Evolutionary conservation across 2,113 vertebrate species (phyloP).

Genomic region (Carlito syrichta): DNA sequence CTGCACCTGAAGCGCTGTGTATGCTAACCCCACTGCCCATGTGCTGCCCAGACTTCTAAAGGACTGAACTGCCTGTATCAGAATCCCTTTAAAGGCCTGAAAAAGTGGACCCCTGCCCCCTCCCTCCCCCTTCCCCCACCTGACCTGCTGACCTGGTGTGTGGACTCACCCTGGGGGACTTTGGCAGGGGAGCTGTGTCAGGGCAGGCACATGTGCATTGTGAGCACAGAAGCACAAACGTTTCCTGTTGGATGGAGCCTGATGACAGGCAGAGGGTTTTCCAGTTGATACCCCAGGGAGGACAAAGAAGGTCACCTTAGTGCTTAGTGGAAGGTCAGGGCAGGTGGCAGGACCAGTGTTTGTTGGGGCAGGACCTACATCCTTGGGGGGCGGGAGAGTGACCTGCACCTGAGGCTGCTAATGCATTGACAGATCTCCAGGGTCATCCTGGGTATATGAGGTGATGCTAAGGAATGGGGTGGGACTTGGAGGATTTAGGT

Average conservation of each 20-base stretch:
- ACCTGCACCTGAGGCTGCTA: not conserved
- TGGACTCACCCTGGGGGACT: not conserved
- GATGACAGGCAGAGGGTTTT: not conserved
- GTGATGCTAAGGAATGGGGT: fast-evolving
- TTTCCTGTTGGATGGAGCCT: not conserved
- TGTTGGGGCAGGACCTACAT: not conserved
- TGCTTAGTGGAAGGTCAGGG: not conserved
- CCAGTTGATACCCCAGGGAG: not conserved
- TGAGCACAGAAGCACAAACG: not conserved
- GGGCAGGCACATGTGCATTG: not conserved
- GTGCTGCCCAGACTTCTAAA: no score
- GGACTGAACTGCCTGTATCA: no score
- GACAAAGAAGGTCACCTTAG: not conserved
- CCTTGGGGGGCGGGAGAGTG: not conserved
- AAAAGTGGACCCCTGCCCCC: not conserved
- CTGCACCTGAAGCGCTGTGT: no score
- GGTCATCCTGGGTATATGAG: fast-evolving
- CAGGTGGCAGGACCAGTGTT: not conserved
- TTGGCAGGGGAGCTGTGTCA: fast-evolving
- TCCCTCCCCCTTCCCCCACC: fast-evolving
- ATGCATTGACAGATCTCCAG: not conserved
- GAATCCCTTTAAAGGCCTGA: not conserved
- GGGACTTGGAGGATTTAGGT: no score
- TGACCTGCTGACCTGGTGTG: fast-evolving
- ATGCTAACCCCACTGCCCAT: no score